Percentiles rank a stretch among this genome's conserved stretches.
Evolutionary conservation across 1,140 invertebrate genomes (phyloP).

Genomic region (Pogonus chalceus): DNA sequence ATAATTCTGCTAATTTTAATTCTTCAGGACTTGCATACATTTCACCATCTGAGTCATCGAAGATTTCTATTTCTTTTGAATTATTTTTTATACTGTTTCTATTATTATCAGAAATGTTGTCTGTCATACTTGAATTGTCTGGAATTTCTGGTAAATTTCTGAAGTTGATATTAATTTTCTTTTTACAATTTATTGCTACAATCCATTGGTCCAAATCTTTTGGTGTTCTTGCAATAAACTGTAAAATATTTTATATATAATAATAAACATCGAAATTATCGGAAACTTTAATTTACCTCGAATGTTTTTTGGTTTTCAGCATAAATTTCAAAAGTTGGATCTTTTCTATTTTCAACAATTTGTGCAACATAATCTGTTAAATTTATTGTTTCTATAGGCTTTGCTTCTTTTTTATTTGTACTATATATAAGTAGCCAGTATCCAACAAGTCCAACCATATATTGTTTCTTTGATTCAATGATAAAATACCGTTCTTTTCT

Average conservation of each 20-base stretch:
- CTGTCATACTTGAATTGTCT: not conserved
- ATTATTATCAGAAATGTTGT: not conserved
- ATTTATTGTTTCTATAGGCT: slow-evolving; percentile 18
- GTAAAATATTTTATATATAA: slow-evolving; percentile 2
- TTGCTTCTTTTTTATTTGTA: slow-evolving; percentile 13
- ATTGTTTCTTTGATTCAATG: slow-evolving; percentile 15
- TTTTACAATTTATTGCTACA: slow-evolving; percentile 15
- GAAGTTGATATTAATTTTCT: not conserved
- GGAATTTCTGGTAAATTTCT: not conserved
- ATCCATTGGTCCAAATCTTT: slow-evolving; percentile 23
- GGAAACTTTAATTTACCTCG: slow-evolving; percentile 11
- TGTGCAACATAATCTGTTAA: slow-evolving; percentile 17
- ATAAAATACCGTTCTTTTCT: slow-evolving; percentile 17
- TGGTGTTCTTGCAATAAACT: slow-evolving; percentile 18
- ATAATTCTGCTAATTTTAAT: not conserved
- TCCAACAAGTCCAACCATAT: slow-evolving; percentile 16
- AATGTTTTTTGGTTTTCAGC: slow-evolving; percentile 15
- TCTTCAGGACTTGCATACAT: not conserved
- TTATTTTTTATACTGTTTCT: not conserved
- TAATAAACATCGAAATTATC: not conserved
- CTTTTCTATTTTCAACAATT: slow-evolving; percentile 7
- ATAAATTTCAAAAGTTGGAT: slow-evolving; percentile 9
- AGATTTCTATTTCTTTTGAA: not conserved
- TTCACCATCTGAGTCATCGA: not conserved
- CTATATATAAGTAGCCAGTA: slow-evolving; percentile 19